Percentiles rank a stretch among this genome's conserved stretches.
These are phyloP conservation scores for Ceratitis capitata DNA, from an alignment of 1,140 invertebrate genomes.

Conservation along the genomic window DNA sequence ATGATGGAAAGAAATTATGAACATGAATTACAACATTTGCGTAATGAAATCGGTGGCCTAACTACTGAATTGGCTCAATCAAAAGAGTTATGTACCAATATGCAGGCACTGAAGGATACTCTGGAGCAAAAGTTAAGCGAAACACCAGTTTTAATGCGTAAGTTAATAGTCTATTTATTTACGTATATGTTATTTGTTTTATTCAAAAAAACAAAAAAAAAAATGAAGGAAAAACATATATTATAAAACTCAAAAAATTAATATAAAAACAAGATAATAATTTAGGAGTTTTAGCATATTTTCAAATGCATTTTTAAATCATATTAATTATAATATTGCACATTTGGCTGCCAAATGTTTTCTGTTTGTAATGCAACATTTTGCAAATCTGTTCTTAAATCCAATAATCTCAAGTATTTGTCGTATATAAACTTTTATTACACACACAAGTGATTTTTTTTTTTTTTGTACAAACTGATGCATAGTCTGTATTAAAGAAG, in stretches of 20 bases:
- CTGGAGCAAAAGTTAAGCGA: constrained; percentile 37
- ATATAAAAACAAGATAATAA: too few species aligned
- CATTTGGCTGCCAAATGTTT: neutral
- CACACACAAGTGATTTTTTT: neutral
- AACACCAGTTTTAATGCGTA: constrained; percentile 9
- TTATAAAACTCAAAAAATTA: too few species aligned
- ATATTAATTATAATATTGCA: neutral
- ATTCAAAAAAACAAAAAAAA: too few species aligned
- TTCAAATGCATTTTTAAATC: neutral
- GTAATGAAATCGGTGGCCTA: constrained; percentile 51
- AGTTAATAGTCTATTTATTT: too few species aligned
- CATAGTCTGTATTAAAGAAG: too few species aligned
- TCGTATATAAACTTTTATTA: neutral
- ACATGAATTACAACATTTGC: constrained; percentile 49
- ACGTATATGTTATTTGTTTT: too few species aligned
- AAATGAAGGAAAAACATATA: too few species aligned
- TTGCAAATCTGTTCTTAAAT: too few species aligned
- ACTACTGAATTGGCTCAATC: constrained; percentile 50
- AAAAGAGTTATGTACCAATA: constrained; percentile 52
- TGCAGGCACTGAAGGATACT: constrained; percentile 21
- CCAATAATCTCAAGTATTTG: too few species aligned
- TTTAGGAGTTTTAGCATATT: neutral
- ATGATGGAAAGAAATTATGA: constrained; percentile 50
- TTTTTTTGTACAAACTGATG: neutral
- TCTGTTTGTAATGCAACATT: too few species aligned